Percentiles rank a stretch among this genome's conserved stretches.
Evolutionary conservation across 2,888 invertebrate species (phyloP).

Genomic region (Catocala nupta): DNA sequence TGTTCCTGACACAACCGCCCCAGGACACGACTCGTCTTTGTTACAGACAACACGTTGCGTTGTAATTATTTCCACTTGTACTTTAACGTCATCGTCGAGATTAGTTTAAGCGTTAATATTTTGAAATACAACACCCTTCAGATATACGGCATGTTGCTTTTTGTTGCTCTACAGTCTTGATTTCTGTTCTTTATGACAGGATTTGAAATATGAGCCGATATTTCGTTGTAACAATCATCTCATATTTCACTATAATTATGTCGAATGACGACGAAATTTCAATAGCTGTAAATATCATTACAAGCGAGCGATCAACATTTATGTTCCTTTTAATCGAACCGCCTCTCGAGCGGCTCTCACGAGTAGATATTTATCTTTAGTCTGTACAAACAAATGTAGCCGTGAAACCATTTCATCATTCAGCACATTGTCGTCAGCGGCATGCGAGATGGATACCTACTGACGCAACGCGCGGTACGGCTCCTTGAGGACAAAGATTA

Average conservation of each 20-base stretch:
- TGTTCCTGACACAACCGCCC: constrained; percentile 76
- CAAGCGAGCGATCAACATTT: constrained; percentile 56
- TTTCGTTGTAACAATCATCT: constrained; percentile 43
- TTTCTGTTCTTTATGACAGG: constrained; percentile 35
- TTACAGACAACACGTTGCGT: constrained; percentile 72
- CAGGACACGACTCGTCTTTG: constrained; percentile 70
- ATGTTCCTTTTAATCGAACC: constrained; percentile 63
- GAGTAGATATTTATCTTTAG: constrained; percentile 72
- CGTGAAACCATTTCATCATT: constrained; percentile 80
- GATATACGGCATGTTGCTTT: constrained; percentile 10
- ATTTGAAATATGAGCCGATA: constrained; percentile 48
- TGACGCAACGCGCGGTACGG: constrained; percentile 63
- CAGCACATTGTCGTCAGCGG: constrained; percentile 67
- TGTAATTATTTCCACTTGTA: constrained; percentile 80
- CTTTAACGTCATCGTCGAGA: constrained; percentile 67
- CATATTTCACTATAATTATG: constrained; percentile 53
- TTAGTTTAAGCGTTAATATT: constrained; percentile 55
- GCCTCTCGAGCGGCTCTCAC: constrained; percentile 62
- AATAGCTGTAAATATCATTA: constrained; percentile 61
- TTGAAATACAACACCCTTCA: constrained; percentile 17
- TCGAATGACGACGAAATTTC: constrained; percentile 55
- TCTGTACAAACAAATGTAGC: constrained; percentile 79
- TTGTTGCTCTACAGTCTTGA: constrained; percentile 34
- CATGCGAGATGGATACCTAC: constrained; percentile 54
- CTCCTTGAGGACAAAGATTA: constrained; percentile 63